phyloP scores from a whole-genome alignment of 1,140 invertebrate species.

The Caenorhabditis remanei region DNA sequence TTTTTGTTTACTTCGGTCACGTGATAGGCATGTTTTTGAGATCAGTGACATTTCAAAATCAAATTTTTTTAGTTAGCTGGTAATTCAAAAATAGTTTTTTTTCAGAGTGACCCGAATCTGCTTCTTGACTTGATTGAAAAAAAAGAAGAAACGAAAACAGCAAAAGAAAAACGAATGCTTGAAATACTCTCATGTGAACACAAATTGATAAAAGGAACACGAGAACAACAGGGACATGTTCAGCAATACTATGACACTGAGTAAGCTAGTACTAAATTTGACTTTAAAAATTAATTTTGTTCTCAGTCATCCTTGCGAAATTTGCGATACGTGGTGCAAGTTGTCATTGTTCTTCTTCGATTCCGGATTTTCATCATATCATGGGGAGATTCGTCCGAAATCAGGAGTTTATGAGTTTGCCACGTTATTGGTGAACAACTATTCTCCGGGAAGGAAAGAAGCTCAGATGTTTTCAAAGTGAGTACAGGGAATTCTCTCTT shows the following conservation, averaged over 20 bases:
- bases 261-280: background rate
- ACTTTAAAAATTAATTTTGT: too few relatives aligned
- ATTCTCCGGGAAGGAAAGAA: background rate
- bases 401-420: background rate
- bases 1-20: too few relatives aligned
- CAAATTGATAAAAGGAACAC: background rate
- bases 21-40: too few relatives aligned
- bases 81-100: background rate
- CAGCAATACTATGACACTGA: background rate
- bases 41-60: too few relatives aligned
- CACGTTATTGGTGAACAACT: background rate
- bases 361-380: background rate
- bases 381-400: background rate
- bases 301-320: background rate
- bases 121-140: background rate
- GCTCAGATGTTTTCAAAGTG: background rate
- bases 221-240: background rate
- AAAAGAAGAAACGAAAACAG: background rate
- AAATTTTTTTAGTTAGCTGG: too few relatives aligned
- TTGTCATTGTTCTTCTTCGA: background rate
- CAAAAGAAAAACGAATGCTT: background rate
- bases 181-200: background rate
- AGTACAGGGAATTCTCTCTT: background rate
- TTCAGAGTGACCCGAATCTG: background rate
- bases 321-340: conserved; percentile 14